Conservation (phyloP, 53 echinoderm and acorn worm genomes). For the Pentamera pediparva region DNA sequence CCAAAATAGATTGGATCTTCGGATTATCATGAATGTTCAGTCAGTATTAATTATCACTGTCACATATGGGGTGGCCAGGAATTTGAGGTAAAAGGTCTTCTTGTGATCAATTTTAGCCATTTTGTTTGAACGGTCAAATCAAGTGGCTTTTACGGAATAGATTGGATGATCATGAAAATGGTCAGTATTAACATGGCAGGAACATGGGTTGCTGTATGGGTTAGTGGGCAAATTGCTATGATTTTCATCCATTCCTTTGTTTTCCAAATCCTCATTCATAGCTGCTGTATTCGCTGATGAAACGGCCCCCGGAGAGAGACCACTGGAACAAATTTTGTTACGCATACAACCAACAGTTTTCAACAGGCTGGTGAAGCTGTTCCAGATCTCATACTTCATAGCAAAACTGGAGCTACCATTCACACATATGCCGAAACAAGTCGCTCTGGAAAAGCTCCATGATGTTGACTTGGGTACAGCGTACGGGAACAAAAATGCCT, state of each 20-base stretch:
- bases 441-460: conserved; percentile 2
- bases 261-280: not conserved
- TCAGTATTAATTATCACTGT: too few species aligned
- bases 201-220: not conserved
- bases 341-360: not conserved
- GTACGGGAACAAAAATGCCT: conserved; percentile 19
- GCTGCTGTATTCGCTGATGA: not conserved
- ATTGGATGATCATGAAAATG: too few species aligned
- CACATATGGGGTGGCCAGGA: too few species aligned
- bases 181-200: not conserved
- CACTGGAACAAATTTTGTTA: not conserved
- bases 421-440: not conserved
- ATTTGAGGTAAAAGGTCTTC: too few species aligned
- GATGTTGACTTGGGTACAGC: conserved; percentile 20
- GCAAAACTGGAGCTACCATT: conserved; percentile 19
- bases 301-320: not conserved
- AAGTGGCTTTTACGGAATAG: too few species aligned
- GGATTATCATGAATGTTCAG: too few species aligned
- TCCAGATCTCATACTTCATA: conserved; percentile 6
- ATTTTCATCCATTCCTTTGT: not conserved
- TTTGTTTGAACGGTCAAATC: too few species aligned
- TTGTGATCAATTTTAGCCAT: too few species aligned
- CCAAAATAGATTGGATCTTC: too few species aligned
- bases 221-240: too few species aligned
- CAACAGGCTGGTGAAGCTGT: not conserved